Evolutionary conservation across 2,113 vertebrate species (phyloP), one percentile per base, ranked within the genome.

Genomic region (Bos indicus): DNA sequence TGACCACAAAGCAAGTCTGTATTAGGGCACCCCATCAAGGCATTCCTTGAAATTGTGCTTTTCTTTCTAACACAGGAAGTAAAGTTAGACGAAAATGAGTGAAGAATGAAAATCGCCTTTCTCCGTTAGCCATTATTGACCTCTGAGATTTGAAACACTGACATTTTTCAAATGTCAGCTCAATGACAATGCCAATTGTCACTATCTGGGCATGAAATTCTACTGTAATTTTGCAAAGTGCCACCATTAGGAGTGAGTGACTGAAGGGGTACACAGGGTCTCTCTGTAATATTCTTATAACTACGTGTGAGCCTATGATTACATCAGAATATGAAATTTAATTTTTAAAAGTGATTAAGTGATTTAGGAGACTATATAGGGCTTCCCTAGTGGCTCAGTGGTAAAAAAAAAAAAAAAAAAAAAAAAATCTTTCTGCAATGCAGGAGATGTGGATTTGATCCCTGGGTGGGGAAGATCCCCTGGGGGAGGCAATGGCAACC

Each of bases 121-220:
- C 46, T 84, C 21, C 5, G 33, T 67, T 83, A 88, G 62, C 21
- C 4, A 0, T 40, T 64, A 36, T 43, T 25, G 28, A 60, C 78
- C 90, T 81, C 40, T 57, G 40, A 54, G n/a, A 16, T 86, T 82
- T 89, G 23, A 85, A 57, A 46, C 33, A 52, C 10, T 12, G 30
- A 30, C 43, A 14, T 54, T 84, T 92, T 92, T 93, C 43, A 46
- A 89, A 93, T 59, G 7, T 46, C 33, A 62, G 48, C 25, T 90
- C 6, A 2, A 19, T 48, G 86, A 40, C 67, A 15, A 6, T 54
- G 56, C 11, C 17, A 40, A 51, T 33, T 84, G 64, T 64, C 57
- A n/a, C 40, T 52, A n/a, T 25, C n/a, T 30, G 4, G 40, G 51
- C 17, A n/a, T 54, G 64, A 86, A 51, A 74, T 10, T 30, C 30